These are phyloP conservation scores for Agrotis ipsilon DNA, from an alignment of 2,888 invertebrate species.

Conservation along the genomic window DNA sequence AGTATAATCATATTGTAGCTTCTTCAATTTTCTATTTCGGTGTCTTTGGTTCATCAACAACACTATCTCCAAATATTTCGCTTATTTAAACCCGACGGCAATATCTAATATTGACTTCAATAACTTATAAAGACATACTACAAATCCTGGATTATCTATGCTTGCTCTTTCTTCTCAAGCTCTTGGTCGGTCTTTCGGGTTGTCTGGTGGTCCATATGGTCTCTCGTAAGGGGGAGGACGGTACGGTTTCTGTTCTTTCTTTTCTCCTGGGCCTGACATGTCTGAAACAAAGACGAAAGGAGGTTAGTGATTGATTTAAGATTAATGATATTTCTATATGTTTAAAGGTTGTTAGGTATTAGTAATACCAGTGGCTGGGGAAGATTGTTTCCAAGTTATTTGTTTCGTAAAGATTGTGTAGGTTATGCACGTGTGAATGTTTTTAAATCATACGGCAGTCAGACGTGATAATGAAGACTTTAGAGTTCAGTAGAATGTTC, in stretches of 20 bases:
- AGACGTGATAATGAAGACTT: too few relatives aligned
- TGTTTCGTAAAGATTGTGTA: too few relatives aligned
- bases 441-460: too few relatives aligned
- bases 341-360: too few relatives aligned
- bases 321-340: too few relatives aligned
- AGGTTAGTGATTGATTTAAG: not conserved
- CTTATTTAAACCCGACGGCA: not conserved
- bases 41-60: not conserved
- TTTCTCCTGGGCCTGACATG: slow-evolving; percentile 79
- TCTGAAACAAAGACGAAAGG: slow-evolving; percentile 42
- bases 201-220: slow-evolving; percentile 74
- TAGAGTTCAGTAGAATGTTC: too few relatives aligned
- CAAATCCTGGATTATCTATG: not conserved
- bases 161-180: slow-evolving; percentile 37
- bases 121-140: not conserved
- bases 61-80: not conserved
- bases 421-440: too few relatives aligned
- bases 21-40: not conserved
- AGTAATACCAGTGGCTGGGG: too few relatives aligned
- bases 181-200: slow-evolving; percentile 69
- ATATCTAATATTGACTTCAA: not conserved
- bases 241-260: slow-evolving; percentile 73
- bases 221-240: slow-evolving; percentile 77
- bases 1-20: too few relatives aligned
- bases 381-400: too few relatives aligned